Conservation (phyloP, 1,140 invertebrate species). For the Megathymus violae region DNA sequence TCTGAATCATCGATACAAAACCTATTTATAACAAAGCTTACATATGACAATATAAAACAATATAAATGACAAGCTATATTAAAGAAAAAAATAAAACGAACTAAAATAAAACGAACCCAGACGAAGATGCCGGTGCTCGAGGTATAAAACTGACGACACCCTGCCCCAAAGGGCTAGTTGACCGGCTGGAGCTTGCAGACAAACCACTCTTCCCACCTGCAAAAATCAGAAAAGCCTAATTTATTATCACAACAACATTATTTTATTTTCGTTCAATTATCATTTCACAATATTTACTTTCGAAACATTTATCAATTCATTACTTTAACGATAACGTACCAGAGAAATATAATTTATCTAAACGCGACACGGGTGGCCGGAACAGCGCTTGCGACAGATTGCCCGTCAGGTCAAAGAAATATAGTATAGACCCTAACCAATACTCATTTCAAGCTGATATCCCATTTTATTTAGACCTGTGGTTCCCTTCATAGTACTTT, state of each 20-base stretch:
- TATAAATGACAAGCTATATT: constrained; percentile 3
- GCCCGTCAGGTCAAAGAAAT: constrained; percentile 39
- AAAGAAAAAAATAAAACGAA: too few species aligned
- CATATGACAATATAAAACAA: background rate
- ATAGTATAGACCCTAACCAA: constrained; percentile 37
- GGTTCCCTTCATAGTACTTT: constrained; percentile 46
- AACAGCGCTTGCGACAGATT: constrained; percentile 57
- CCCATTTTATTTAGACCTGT: constrained; percentile 50
- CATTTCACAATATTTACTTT: constrained; percentile 5
- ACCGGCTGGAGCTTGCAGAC: constrained; percentile 81
- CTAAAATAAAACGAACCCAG: constrained; percentile 61
- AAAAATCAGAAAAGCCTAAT: constrained; percentile 35
- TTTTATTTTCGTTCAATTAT: background rate
- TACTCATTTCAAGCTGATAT: constrained; percentile 30
- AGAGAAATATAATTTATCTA: constrained; percentile 12
- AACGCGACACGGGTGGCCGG: constrained; percentile 58
- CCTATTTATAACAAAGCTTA: background rate
- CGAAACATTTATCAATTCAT: constrained; percentile 8
- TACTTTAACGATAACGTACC: background rate
- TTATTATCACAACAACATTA: background rate
- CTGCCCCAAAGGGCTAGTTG: constrained; percentile 78
- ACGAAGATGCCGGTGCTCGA: constrained; percentile 68
- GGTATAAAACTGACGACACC: constrained; percentile 76
- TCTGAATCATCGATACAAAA: background rate
- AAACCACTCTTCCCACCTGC: constrained; percentile 77